These are phyloP conservation scores for Musca vetustissima DNA, from an alignment of 1,140 invertebrate genomes.

Conservation along the genomic window DNA sequence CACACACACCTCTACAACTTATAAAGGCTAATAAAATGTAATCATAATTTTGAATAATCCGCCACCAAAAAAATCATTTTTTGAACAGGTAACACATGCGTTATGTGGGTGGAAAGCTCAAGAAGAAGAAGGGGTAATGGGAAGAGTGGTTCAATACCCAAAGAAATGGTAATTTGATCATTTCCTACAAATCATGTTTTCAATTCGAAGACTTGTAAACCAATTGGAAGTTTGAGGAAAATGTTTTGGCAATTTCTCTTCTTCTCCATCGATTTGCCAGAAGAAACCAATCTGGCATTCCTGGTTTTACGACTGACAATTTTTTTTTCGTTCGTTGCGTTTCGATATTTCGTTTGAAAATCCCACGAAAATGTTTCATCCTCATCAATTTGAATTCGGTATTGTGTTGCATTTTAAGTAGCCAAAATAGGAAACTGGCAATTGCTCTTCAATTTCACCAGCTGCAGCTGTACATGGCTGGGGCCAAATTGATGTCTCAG, in stretches of 20 bases:
- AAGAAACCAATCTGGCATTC: too few relatives aligned
- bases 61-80: background rate
- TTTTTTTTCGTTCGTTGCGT: too few relatives aligned
- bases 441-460: background rate
- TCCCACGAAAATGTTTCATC: background rate
- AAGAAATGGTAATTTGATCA: too few relatives aligned
- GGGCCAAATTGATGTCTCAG: slow-evolving; percentile 15
- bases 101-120: too few relatives aligned
- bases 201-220: too few relatives aligned
- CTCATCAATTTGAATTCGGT: background rate
- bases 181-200: too few relatives aligned
- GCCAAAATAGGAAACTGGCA: background rate
- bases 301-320: too few relatives aligned
- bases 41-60: background rate
- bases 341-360: background rate
- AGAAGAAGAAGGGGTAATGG: too few relatives aligned
- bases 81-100: background rate
- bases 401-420: slow-evolving; percentile 15
- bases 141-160: too few relatives aligned
- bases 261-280: too few relatives aligned
- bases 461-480: background rate
- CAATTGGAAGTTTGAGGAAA: too few relatives aligned
- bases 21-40: slow-evolving; percentile 6
- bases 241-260: too few relatives aligned
- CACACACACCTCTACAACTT: background rate